These are phyloP conservation scores for Myrmophylax atrothorax DNA, from an alignment of 2,113 vertebrate species.

Conservation along the genomic window DNA sequence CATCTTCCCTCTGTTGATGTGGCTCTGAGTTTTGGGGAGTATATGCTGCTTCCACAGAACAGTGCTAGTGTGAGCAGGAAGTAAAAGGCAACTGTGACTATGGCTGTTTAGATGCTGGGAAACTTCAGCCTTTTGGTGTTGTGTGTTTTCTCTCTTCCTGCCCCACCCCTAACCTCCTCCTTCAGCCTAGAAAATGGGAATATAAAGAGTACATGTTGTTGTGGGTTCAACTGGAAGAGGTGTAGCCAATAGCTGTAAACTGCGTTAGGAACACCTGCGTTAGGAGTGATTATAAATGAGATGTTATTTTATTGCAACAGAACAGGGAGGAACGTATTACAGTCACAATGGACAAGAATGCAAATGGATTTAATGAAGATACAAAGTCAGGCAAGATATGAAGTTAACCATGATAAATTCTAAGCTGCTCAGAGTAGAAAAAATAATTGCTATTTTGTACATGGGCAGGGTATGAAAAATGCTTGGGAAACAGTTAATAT, in stretches of 20 bases:
- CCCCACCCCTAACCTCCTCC: accelerated
- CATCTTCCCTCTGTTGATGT: not conserved
- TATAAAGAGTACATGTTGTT: not conserved
- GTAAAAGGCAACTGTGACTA: not conserved
- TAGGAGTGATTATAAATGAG: not conserved
- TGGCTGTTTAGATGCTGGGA: not conserved
- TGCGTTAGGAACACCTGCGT: not conserved
- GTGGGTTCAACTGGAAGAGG: not conserved
- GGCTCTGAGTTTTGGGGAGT: not conserved
- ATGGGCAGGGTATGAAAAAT: not conserved
- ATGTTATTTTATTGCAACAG: not conserved
- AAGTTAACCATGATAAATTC: not conserved
- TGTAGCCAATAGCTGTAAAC: not conserved
- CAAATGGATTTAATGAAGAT: not conserved
- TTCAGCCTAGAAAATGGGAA: not conserved
- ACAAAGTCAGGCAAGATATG: not conserved
- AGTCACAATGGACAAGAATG: not conserved
- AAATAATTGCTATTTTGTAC: not conserved
- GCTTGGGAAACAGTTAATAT: not conserved
- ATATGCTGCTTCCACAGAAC: not conserved
- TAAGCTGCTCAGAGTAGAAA: not conserved
- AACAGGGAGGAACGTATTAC: not conserved
- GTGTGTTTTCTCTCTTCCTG: accelerated
- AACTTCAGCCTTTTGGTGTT: not conserved
- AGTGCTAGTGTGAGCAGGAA: not conserved